These are phyloP conservation scores for Dascyllus trimaculatus DNA, from an alignment of 2,113 vertebrate genomes.

Conservation along the genomic window DNA sequence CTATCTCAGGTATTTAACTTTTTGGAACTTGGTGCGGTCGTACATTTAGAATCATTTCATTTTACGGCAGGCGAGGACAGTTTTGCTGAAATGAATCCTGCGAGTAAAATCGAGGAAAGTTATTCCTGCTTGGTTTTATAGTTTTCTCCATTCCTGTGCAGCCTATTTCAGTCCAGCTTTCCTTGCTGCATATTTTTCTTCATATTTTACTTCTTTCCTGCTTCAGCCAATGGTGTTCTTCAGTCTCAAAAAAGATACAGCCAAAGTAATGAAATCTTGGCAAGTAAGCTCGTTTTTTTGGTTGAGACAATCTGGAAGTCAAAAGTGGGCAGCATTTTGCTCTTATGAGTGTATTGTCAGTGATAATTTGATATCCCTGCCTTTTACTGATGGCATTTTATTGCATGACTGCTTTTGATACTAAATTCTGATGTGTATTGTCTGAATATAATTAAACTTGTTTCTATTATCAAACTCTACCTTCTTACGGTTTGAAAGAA, in stretches of 20 bases:
- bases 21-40: slow-evolving; percentile 27
- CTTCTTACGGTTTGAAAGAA: slow-evolving; percentile 16
- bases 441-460: slow-evolving; percentile 3
- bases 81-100: slow-evolving; percentile 11
- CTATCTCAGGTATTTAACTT: slow-evolving; percentile 47
- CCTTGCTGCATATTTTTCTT: slow-evolving; percentile 14
- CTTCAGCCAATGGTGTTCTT: not conserved
- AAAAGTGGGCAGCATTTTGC: no score
- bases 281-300: not conserved
- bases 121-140: slow-evolving; percentile 13
- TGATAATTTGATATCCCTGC: not conserved
- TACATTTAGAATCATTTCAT: slow-evolving; percentile 32
- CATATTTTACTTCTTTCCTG: not conserved
- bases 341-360: no score
- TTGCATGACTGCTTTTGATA: not conserved
- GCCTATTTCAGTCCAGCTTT: not conserved
- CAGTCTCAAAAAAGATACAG: not conserved
- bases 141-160: slow-evolving; percentile 1
- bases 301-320: not conserved
- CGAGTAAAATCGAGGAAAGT: not conserved
- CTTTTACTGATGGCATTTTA: not conserved
- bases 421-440: slow-evolving; percentile 5
- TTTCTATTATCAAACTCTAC: slow-evolving; percentile 23
- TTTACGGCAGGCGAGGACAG: slow-evolving; percentile 21
- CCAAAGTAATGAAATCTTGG: not conserved